phyloP scores from a whole-genome alignment of 1,140 invertebrate genomes.

The Elymnias hypermnestra region DNA sequence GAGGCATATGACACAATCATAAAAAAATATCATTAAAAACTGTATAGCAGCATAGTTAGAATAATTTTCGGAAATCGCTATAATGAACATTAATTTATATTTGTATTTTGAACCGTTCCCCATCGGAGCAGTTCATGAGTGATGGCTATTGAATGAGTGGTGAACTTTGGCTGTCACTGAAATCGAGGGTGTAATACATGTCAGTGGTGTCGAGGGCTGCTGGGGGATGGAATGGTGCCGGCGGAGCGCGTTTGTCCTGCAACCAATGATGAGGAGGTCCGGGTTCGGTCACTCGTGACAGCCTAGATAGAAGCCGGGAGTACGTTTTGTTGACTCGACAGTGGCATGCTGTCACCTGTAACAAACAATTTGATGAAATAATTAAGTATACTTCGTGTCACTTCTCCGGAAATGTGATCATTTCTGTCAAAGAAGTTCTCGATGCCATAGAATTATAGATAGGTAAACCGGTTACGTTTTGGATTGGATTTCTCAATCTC shows the following conservation, averaged over 20 bases:
- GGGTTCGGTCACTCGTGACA: constrained; percentile 53
- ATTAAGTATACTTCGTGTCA: neutral
- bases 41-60: too few species aligned
- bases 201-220: constrained; percentile 78
- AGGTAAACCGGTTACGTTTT: too few species aligned
- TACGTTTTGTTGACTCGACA: constrained; percentile 85
- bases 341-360: constrained; percentile 80
- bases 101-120: constrained; percentile 64
- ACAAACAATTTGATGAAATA: neutral
- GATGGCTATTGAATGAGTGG: constrained; percentile 81
- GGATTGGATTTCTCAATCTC: too few species aligned
- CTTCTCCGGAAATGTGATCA: neutral
- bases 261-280: constrained; percentile 70
- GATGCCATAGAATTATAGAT: too few species aligned
- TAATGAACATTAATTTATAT: too few species aligned
- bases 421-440: neutral
- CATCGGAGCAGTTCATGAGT: constrained; percentile 59
- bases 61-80: too few species aligned
- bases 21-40: too few species aligned
- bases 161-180: constrained; percentile 83
- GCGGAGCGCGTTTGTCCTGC: constrained; percentile 58
- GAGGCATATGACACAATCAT: too few species aligned
- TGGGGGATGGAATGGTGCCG: constrained; percentile 33
- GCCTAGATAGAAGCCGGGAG: constrained; percentile 66
- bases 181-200: constrained; percentile 84